Evolutionary conservation across 2,797 vertebrate genomes (phyloP).

Genomic region (Tarsius wallacei): DNA sequence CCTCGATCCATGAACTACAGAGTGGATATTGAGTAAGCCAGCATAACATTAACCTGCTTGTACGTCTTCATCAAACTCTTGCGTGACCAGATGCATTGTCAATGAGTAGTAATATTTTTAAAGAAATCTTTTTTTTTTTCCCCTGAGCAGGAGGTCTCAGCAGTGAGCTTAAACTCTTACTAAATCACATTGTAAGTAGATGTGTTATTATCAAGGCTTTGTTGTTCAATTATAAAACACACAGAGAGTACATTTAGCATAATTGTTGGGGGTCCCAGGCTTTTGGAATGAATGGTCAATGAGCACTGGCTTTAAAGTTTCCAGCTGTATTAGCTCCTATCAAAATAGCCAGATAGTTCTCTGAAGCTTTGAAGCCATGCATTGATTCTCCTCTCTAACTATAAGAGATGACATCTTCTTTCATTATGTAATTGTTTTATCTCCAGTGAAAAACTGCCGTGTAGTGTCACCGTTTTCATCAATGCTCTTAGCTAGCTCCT

Average conservation of each 20-base stretch:
- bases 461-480: background rate
- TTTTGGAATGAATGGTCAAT: background rate
- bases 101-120: background rate
- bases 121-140: background rate
- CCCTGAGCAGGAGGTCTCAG: background rate
- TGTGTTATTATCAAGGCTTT: background rate
- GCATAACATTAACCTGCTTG: background rate
- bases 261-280: background rate
- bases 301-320: background rate
- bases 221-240: background rate
- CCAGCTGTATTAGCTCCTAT: background rate
- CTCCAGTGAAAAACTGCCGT: background rate
- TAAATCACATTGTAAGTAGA: background rate
- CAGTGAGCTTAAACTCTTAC: background rate
- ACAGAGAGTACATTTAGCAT: background rate
- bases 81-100: background rate
- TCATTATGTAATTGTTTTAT: background rate
- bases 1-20: background rate
- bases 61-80: background rate
- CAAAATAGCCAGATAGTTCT: background rate
- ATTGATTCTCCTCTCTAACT: background rate
- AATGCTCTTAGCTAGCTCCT: background rate
- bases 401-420: background rate
- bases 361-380: background rate
- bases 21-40: background rate